Evolutionary conservation across 2,113 vertebrate species (phyloP), one percentile per base, ranked within the genome.

Genomic region (Oophaga pumilio): DNA sequence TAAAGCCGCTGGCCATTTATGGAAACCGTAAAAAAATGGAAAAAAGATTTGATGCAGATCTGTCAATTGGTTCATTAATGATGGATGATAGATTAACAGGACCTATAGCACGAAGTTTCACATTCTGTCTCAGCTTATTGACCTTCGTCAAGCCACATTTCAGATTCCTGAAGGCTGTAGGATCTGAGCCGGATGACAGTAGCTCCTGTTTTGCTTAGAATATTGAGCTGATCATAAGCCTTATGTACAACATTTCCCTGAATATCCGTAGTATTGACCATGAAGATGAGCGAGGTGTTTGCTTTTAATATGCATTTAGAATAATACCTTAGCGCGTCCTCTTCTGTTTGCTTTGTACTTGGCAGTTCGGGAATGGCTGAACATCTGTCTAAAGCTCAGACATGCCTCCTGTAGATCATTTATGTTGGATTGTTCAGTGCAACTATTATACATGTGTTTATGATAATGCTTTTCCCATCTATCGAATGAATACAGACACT

Each of bases 401-500:
- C 59, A 50, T 20, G 8, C 28, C 66, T 59, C 28, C 50, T 43
- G 20, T n/a, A 56, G 22, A 83, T 83, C 12, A 68, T 69, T 83
- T 26, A 24, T 15, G 8, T 11, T 24, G 43, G 73, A n/a, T 20
- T 57, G 57, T 74, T 64, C 26, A 62, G 33, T 50, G 73, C 33
- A 59, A 76, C 11, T 64, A 49, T 52, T 76, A 64, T 64, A 85
- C 59, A 64, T 62, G 18, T 26, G 43, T 74, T 60, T 74, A n/a
- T 20, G 56, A 52, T 20, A 59, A 64, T 43, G 28, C 20, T 76
- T 76, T 77, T 77, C 85, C 76, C 62, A 86, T 66, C 60, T 78
- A 86, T 78, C 28, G 60, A 78, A 79, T 64, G 64, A 12, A 49
- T 49, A 52, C 20, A 76, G 26, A 77, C 68, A 78, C 76, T 86